These are phyloP conservation scores for Pipa parva DNA, from an alignment of 2,113 vertebrate species.

Conservation along the genomic window DNA sequence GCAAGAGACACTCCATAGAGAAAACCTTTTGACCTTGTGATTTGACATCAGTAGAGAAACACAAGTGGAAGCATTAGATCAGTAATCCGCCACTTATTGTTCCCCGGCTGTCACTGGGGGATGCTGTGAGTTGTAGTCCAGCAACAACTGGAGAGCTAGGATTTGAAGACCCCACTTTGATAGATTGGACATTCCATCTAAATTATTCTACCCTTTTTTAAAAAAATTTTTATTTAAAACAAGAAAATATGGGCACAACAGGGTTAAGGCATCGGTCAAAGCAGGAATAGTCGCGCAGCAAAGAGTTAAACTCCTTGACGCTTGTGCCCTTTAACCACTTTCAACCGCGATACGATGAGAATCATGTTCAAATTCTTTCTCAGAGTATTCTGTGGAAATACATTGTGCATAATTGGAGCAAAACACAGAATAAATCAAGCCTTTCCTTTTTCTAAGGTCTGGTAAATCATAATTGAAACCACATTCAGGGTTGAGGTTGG, in stretches of 20 bases:
- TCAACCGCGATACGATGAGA: slow-evolving; percentile 70
- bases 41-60: too few relatives aligned
- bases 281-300: background rate
- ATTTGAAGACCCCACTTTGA: too few relatives aligned
- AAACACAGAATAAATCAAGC: slow-evolving; percentile 86
- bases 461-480: slow-evolving; percentile 88
- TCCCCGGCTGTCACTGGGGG: too few relatives aligned
- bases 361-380: slow-evolving; percentile 81
- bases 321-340: slow-evolving; percentile 67
- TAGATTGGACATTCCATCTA: background rate
- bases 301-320: slow-evolving; percentile 64
- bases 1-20: too few relatives aligned
- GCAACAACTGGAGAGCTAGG: too few relatives aligned
- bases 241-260: background rate
- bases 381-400: slow-evolving; percentile 75
- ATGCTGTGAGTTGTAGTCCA: too few relatives aligned
- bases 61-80: too few relatives aligned
- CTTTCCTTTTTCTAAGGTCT: slow-evolving; percentile 55
- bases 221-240: too few relatives aligned
- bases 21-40: too few relatives aligned
- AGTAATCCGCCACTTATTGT: too few relatives aligned
- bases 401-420: slow-evolving; percentile 79
- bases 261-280: background rate
- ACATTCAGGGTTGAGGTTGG: slow-evolving; percentile 67
- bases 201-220: background rate